Percentiles rank a stretch among this genome's conserved stretches.
phyloP scores from a whole-genome alignment of 1,140 invertebrate species.

The Pseudomyrmex cubaensis region DNA sequence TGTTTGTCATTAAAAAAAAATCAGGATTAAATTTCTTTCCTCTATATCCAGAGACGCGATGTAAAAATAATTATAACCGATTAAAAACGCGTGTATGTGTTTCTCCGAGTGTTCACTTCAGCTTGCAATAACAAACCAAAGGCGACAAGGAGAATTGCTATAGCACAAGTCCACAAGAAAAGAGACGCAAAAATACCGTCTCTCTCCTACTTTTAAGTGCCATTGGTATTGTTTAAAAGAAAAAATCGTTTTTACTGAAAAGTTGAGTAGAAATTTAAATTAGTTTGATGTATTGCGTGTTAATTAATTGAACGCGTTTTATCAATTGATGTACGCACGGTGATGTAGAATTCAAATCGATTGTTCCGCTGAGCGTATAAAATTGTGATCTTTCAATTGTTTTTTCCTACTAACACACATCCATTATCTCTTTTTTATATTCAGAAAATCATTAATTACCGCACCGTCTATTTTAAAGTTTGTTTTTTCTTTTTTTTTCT shows the following conservation, averaged over 20 bases:
- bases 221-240: too few species aligned
- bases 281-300: too few species aligned
- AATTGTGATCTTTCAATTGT: not conserved
- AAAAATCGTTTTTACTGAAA: too few species aligned
- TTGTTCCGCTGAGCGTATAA: constrained; percentile 15
- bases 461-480: not conserved
- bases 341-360: not conserved
- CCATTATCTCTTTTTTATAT: not conserved
- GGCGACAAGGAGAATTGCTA: constrained; percentile 80
- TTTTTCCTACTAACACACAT: not conserved
- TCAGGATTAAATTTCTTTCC: not conserved
- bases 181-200: constrained; percentile 47
- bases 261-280: too few species aligned
- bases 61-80: not conserved
- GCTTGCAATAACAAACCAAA: constrained; percentile 80
- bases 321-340: too few species aligned
- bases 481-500: constrained; percentile 4
- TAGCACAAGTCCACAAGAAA: constrained; percentile 78
- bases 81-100: constrained; percentile 62
- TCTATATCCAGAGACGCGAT: not conserved
- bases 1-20: not conserved
- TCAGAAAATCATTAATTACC: constrained; percentile 7
- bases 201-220: constrained; percentile 79
- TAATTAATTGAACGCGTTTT: too few species aligned
- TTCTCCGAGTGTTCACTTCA: constrained; percentile 81